Evolutionary conservation across 2,888 invertebrate species (phyloP).

Genomic region (Pterobdella sp.): DNA sequence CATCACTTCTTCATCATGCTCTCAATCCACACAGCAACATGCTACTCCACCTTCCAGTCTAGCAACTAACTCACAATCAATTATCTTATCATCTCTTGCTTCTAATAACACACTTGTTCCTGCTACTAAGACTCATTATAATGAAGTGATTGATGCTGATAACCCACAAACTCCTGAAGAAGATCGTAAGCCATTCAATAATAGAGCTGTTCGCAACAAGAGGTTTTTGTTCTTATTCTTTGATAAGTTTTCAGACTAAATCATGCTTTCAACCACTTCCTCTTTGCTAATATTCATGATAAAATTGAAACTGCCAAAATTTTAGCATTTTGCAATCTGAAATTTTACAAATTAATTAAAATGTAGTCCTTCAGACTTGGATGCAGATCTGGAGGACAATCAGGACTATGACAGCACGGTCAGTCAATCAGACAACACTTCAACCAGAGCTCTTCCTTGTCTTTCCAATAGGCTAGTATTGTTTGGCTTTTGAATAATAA

Average conservation of each 20-base stretch:
- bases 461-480: neutral
- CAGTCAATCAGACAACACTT: constrained; percentile 52
- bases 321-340: neutral
- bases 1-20: neutral
- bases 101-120: neutral
- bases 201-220: constrained; percentile 52
- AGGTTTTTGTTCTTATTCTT: constrained; percentile 44
- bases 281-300: neutral
- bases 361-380: constrained; percentile 58
- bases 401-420: constrained; percentile 55
- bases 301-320: neutral
- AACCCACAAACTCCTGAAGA: constrained; percentile 44
- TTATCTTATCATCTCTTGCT: neutral
- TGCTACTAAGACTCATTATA: constrained; percentile 51
- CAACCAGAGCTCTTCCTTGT: constrained; percentile 38
- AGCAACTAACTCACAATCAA: neutral
- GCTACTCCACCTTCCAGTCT: neutral
- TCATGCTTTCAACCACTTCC: neutral
- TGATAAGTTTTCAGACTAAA: neutral
- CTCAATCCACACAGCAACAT: neutral
- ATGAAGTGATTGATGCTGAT: constrained; percentile 52
- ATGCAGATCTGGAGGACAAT: constrained; percentile 60
- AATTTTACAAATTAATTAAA: neutral
- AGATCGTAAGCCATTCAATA: constrained; percentile 44
- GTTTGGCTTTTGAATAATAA: too few relatives aligned